Conservation (phyloP, 2,113 vertebrate genomes). For the Potamarius usumacintae region DNA sequence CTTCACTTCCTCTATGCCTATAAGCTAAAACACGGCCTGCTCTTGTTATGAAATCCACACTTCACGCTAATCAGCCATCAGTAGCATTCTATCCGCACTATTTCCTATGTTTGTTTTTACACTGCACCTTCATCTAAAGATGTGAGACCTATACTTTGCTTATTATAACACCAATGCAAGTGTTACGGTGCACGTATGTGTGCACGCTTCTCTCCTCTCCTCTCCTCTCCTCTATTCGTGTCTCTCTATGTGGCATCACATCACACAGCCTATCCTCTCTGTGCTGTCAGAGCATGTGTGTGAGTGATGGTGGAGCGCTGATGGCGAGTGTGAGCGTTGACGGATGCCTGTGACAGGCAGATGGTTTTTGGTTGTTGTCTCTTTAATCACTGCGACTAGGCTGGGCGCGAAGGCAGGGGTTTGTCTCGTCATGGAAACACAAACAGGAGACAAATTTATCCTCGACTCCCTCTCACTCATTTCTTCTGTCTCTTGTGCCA, state of each 20-base stretch:
- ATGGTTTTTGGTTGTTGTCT: constrained; percentile 80
- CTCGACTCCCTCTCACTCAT: constrained; percentile 44
- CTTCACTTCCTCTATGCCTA: neutral
- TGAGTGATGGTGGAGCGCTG: constrained; percentile 74
- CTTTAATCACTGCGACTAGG: constrained; percentile 81
- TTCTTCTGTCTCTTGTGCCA: constrained; percentile 11
- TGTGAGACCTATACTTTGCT: constrained; percentile 1
- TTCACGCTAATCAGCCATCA: neutral
- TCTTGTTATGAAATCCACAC: neutral
- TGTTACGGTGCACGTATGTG: neutral
- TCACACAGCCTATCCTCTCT: constrained; percentile 26
- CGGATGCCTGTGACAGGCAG: constrained; percentile 82
- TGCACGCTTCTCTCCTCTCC: neutral
- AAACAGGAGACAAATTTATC: constrained; percentile 81
- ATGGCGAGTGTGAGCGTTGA: constrained; percentile 74
- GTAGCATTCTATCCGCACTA: neutral
- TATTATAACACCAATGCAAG: constrained; percentile 9
- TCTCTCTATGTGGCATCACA: constrained; percentile 26
- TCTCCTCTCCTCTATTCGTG: neutral
- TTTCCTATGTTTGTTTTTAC: neutral
- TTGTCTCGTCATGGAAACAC: constrained; percentile 78
- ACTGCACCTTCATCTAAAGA: neutral
- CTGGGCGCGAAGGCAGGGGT: constrained; percentile 75
- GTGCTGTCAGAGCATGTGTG: constrained; percentile 50
- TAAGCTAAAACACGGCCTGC: neutral